phyloP scores from a whole-genome alignment of 2,888 invertebrate species.

The Oscheius onirici region DNA sequence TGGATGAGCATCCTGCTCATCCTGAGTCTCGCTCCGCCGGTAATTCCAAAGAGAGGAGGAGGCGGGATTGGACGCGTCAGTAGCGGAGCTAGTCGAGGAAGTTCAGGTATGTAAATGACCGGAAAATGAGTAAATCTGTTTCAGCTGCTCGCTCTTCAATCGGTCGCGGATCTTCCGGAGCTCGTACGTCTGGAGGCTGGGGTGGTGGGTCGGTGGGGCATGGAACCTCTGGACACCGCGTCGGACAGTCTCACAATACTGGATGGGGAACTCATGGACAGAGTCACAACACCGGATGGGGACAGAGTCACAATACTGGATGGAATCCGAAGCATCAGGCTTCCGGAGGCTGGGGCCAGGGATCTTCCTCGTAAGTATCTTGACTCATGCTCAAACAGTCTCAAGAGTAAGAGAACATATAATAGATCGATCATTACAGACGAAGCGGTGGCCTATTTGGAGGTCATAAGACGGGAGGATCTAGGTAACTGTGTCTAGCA shows the following conservation, averaged over 20 bases:
- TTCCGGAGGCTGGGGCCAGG: slow-evolving; percentile 2
- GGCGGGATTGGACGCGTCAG: slow-evolving; percentile 4
- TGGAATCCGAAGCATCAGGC: slow-evolving; percentile 15
- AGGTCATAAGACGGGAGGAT: background rate
- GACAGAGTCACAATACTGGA: background rate
- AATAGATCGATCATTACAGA: background rate
- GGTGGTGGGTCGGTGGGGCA: background rate
- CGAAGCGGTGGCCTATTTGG: slow-evolving; percentile 13
- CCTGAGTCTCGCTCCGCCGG: slow-evolving; percentile 15
- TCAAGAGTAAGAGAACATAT: background rate
- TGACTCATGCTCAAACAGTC: background rate
- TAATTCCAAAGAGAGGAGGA: background rate
- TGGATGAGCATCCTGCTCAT: slow-evolving; percentile 22
- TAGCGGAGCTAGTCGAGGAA: background rate
- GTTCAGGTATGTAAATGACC: background rate
- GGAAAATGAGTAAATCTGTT: background rate
- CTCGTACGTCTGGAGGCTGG: background rate
- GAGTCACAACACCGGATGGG: background rate
- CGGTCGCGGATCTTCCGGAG: background rate
- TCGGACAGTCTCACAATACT: background rate
- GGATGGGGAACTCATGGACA: background rate
- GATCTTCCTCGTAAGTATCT: slow-evolving; percentile 21
- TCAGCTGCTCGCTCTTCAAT: slow-evolving; percentile 8
- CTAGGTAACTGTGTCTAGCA: background rate
- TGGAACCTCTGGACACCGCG: background rate